Evolutionary conservation across 2,888 invertebrate genomes (phyloP), one percentile per base, ranked within the genome.

Genomic region (Marronus borbonicus): DNA sequence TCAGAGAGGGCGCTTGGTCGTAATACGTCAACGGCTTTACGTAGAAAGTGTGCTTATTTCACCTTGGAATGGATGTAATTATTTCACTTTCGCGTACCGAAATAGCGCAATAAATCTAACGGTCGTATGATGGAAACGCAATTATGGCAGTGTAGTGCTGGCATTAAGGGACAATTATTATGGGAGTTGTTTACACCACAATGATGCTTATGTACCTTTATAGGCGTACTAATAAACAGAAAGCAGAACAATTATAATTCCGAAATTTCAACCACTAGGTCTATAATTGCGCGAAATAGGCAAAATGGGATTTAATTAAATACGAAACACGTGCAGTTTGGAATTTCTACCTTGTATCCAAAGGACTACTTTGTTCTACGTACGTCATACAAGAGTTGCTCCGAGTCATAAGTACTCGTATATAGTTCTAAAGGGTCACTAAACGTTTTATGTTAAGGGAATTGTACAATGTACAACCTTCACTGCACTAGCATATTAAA

Each of bases 61-160:
- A 72, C 31, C 58, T 58, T 58, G 70, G 58, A 72, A 58, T 72
- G 70, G 58, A 28, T 72, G 58, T 72, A 72, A 72, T 72, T 72
- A 72, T 58, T 72, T 50, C 58, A 72, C 58, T 49, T 72, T 72
- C 36, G 55, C 58, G 17, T 39, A 31, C 52, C 5, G 36, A 17
- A 72, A 72, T 72, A 20, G 70, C 58, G 58, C 58, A 72, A 58
- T 72, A 72, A 72, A 72, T 72, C 17, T 72, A 72, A 58, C 36
- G 55, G 70, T 17, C 58, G 36, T 52, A 17, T 72, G 70, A 72
- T 72, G 70, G 70, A 58, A 39, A 72, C 58, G 70, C 70, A 72
- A 72, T 72, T 72, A 72, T 49, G 70, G 58, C 1, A 14, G 55
- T 28, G 70, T 55, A 52, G 55, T 55, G n/a, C 14, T 20, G 70